Conservation (phyloP, 2,888 invertebrate species). For the Agonum fuliginosum region DNA sequence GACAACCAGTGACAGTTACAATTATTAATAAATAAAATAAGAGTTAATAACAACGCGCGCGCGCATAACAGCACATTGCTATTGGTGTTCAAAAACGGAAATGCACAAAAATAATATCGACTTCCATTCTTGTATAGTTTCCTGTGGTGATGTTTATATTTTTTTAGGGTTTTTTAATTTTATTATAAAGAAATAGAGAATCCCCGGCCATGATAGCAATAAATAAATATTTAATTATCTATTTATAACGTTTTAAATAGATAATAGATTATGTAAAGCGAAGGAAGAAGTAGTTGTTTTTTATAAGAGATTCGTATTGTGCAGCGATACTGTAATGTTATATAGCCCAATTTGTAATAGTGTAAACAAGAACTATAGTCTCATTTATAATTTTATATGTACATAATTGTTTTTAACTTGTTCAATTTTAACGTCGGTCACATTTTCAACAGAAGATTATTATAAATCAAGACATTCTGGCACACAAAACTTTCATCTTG, state of each 20-base stretch:
- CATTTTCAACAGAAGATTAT: not conserved
- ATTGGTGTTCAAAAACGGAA: constrained; percentile 68
- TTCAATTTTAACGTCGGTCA: constrained; percentile 34
- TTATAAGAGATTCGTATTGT: constrained; percentile 61
- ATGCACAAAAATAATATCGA: constrained; percentile 70
- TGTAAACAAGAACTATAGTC: constrained; percentile 33
- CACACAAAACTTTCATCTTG: not conserved
- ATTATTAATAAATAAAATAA: constrained; percentile 35
- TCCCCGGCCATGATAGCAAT: constrained; percentile 71
- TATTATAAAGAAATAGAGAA: constrained; percentile 61
- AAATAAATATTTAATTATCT: constrained; percentile 66
- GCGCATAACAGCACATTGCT: constrained; percentile 64
- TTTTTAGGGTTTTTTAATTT: constrained; percentile 63
- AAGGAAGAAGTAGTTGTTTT: constrained; percentile 63
- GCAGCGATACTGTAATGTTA: constrained; percentile 55
- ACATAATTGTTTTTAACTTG: constrained; percentile 39
- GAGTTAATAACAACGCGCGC: constrained; percentile 39
- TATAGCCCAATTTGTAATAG: constrained; percentile 57
- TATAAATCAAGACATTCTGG: not conserved
- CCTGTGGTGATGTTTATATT: constrained; percentile 60
- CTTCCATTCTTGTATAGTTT: constrained; percentile 68
- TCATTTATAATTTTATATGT: constrained; percentile 46
- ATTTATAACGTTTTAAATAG: constrained; percentile 63
- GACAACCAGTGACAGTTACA: constrained; percentile 40
- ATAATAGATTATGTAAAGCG: constrained; percentile 56